Conservation (phyloP, 2,113 vertebrate species). For the mouse (Mus musculus) region DNA sequence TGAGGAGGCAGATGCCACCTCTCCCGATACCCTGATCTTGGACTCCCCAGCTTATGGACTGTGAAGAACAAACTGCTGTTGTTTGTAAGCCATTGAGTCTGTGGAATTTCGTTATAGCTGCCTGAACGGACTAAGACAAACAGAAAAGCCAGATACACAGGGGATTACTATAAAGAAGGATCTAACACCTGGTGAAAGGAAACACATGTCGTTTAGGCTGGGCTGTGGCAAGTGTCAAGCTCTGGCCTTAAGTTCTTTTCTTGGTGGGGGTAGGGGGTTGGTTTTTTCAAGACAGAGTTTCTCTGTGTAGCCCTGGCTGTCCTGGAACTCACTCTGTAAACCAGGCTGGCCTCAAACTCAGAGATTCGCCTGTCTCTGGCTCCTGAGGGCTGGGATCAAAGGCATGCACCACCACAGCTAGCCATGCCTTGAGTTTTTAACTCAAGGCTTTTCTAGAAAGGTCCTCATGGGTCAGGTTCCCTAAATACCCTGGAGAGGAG, state of each 20-base stretch:
- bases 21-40: neutral
- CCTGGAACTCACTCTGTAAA: neutral
- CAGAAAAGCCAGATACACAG: neutral
- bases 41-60: neutral
- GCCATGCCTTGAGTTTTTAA: neutral
- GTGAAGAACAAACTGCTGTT: neutral
- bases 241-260: neutral
- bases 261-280: neutral
- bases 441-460: neutral
- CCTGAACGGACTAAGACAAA: neutral
- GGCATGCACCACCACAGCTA: rapidly evolving
- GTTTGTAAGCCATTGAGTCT: neutral
- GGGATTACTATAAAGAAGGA: neutral
- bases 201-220: neutral
- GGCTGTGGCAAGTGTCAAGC: neutral
- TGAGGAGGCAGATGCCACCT: neutral
- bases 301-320: neutral
- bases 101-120: neutral
- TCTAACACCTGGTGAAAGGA: neutral
- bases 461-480: neutral
- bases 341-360: neutral
- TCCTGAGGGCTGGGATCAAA: neutral
- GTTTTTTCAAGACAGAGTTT: neutral
- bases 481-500: neutral
- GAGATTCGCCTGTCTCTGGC: neutral